Evolutionary conservation across 2,113 vertebrate species (phyloP), one percentile per base, ranked within the genome.

Genomic region (Halcyon senegalensis): DNA sequence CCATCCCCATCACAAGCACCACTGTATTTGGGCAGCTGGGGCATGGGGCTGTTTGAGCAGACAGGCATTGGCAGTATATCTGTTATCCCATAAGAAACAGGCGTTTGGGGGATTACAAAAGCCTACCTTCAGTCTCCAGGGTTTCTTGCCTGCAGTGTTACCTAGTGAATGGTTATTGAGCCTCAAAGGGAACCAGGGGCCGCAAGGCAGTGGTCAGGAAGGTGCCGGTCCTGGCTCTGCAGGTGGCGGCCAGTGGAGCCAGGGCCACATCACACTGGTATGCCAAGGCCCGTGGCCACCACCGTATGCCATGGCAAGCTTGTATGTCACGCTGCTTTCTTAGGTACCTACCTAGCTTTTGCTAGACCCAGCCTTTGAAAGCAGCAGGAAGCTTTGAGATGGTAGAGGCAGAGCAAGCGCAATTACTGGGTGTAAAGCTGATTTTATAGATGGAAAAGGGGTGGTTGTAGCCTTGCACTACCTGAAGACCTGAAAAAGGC

Each of bases 201-300:
- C 35, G 69, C 2, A 0, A 1, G 25, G 7, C 35, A 67, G 33
- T 2, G 4, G 7, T 4, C 4, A 3, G 39, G 28, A 44, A 33
- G 50, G 10, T 3, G 2, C 35, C 2, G 1, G 31, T 93, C 28
- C 53, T 13, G 3, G 46, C 23, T 67, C 75, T 79, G 58, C 77
- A 56, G 33, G 33, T n/a, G 59, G 39, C 2, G 3, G 64, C 72
- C 3, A 1, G 31, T 2, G 7, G 43, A 83, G 13, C 39, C 84
- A 48, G 30, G 35, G 27, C 21, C 60, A 41, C 37, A 28, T 63
- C 59, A 41, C 70, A 14, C 28, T 2, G 1, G 9, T 9, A 5
- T 1, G 1, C 27, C 0, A 0, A 74, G 37, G 39, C 14, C 44
- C 1, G 0, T 14, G 35, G 55, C n/a, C 3, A 1, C 27, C 50